Evolutionary conservation across 2,113 vertebrate species (phyloP), one percentile per base, ranked within the genome.

Genomic region (Zosterops pallidus): DNA sequence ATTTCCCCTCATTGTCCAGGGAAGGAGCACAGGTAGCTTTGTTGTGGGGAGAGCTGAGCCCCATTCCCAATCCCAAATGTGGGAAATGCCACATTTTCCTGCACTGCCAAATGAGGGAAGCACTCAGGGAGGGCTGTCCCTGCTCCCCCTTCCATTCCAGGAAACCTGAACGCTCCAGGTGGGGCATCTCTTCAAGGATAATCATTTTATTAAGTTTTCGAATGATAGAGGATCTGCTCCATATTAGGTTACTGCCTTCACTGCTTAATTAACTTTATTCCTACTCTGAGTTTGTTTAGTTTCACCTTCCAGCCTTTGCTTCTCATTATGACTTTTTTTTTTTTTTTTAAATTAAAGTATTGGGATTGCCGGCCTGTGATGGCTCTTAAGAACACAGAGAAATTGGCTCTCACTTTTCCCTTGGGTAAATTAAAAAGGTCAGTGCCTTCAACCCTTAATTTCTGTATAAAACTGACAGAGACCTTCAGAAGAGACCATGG

Each of bases 261-360:
- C 21, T 64, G 65, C 87, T 71, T 94, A 89, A 96, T 96, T 96
- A 85, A 82, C 78, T 95, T 82, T 22, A 79, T 84, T 94, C 78
- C 62, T 90, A 16, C 60, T 82, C 78, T 17, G 39, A 31, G 37
- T 94, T 91, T 95, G 63, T 95, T 92, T 83, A 39, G 83, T 64
- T 95, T 89, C 67, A 82, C 90, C 87, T 94, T 53, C 26, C 74
- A 93, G 87, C 87, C 89, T 94, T 80, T 86, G 68, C 59, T 68
- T 79, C 84, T 85, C 57, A 16, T 91, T 84, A 82, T 28, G 78
- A 75, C 33, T 77, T 42, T 39, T 59, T 46, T 47, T 39, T 39
- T 39, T 31, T 86, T 78, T 29, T 1, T 65, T 76, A 50, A 85
- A 91, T 93, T 68, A 60, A 89, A 82, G 39, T 31, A 9, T 21